Conservation (phyloP, 2,113 vertebrate species). For the Balaeniceps rex region DNA sequence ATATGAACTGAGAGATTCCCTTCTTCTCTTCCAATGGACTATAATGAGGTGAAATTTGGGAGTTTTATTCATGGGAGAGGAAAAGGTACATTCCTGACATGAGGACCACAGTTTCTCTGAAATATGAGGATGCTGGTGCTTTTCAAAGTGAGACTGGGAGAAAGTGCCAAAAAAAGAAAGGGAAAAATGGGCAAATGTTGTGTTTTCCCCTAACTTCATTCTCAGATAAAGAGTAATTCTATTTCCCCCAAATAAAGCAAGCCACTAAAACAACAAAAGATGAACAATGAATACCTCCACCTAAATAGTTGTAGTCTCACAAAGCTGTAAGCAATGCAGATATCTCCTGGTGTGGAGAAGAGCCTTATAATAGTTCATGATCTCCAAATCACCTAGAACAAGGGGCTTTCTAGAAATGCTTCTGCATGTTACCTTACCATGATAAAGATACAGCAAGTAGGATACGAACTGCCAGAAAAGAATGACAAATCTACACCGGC, state of each 20-base stretch:
- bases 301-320: neutral
- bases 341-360: neutral
- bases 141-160: neutral
- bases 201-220: neutral
- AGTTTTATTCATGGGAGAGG: neutral
- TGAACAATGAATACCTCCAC: neutral
- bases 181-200: neutral
- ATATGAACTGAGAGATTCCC: neutral
- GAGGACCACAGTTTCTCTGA: neutral
- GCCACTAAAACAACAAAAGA: neutral
- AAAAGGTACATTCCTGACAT: neutral
- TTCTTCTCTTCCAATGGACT: neutral
- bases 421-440: neutral
- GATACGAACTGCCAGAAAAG: neutral
- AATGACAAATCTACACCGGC: neutral
- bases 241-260: neutral
- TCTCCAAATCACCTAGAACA: neutral
- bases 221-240: neutral
- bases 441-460: neutral
- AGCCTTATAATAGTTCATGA: neutral
- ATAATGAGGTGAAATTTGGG: neutral
- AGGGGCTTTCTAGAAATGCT: neutral
- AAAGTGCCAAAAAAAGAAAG: neutral
- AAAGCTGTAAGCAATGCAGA: neutral
- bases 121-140: neutral